Conservation (phyloP, 2,797 vertebrate genomes). For the Pangasius larnaudii region DNA sequence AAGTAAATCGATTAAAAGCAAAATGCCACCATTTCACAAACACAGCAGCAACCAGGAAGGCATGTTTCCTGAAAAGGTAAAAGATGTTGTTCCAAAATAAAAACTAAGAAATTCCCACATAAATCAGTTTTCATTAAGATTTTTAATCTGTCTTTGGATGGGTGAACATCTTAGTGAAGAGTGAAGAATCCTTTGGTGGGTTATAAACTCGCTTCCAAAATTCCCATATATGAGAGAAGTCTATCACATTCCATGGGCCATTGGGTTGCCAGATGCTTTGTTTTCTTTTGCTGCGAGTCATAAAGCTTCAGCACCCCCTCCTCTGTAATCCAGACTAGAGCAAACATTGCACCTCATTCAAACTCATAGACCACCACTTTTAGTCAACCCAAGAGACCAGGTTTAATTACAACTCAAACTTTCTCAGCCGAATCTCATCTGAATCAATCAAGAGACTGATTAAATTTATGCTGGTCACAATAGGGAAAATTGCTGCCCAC, state of each 20-base stretch:
- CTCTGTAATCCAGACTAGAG: constrained; percentile 8
- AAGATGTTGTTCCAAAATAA: not conserved
- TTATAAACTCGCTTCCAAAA: constrained; percentile 43
- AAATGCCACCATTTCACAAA: not conserved
- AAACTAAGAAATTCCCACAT: not conserved
- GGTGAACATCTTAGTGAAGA: constrained; percentile 12
- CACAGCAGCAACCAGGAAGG: not conserved
- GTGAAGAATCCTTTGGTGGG: constrained; percentile 19
- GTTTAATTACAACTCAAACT: constrained; percentile 72
- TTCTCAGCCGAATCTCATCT: constrained; percentile 65
- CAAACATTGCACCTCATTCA: constrained; percentile 21
- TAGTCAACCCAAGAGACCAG: constrained; percentile 44
- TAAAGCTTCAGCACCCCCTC: constrained; percentile 39
- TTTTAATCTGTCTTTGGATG: not conserved
- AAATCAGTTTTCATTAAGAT: constrained; percentile 13
- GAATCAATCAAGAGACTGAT: constrained; percentile 71
- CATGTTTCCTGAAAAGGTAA: not conserved
- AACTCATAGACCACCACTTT: constrained; percentile 35
- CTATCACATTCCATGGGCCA: constrained; percentile 49
- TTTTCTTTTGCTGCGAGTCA: constrained; percentile 36
- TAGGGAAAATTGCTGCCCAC: constrained; percentile 40
- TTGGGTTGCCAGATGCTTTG: constrained; percentile 55
- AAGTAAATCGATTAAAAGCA: not conserved
- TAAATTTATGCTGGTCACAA: constrained; percentile 63
- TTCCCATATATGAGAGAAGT: constrained; percentile 15